Percentiles rank a stretch among this genome's conserved stretches.
These are phyloP conservation scores for Odocoileus virginianus DNA, from an alignment of 2,113 vertebrate species.

Conservation along the genomic window DNA sequence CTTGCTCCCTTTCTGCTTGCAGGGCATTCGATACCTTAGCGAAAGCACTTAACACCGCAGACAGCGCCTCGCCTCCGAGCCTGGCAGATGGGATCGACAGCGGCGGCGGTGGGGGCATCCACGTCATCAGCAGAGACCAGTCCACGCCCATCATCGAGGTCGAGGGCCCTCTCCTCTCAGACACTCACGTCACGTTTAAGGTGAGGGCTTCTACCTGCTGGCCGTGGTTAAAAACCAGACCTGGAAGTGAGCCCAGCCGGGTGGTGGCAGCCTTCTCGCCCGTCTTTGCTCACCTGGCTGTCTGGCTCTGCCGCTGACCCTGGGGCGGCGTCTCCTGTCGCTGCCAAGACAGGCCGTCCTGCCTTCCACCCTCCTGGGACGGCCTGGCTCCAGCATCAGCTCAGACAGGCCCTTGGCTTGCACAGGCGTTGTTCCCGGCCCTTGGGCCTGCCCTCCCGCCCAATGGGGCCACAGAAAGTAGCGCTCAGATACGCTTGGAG, in stretches of 20 bases:
- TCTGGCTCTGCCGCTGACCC: background rate
- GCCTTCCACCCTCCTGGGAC: background rate
- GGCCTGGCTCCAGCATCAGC: background rate
- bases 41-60: constrained; percentile 95
- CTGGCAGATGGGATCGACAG: constrained; percentile 85
- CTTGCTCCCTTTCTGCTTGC: constrained; percentile 50
- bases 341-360: background rate
- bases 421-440: background rate
- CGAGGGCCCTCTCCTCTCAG: constrained; percentile 96
- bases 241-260: background rate
- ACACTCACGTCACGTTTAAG: constrained; percentile 97
- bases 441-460: background rate
- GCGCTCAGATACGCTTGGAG: background rate
- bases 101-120: constrained; percentile 90
- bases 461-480: background rate
- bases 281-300: background rate
- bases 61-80: constrained; percentile 82
- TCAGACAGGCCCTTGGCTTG: background rate
- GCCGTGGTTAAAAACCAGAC: background rate
- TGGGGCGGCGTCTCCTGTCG: background rate
- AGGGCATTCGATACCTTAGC: constrained; percentile 99
- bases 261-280: background rate
- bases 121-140: constrained; percentile 96
- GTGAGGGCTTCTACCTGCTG: constrained; percentile 71
- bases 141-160: constrained; percentile 98